Evolutionary conservation across 2,888 invertebrate genomes (phyloP).

Genomic region (Nemapogon koenigi): DNA sequence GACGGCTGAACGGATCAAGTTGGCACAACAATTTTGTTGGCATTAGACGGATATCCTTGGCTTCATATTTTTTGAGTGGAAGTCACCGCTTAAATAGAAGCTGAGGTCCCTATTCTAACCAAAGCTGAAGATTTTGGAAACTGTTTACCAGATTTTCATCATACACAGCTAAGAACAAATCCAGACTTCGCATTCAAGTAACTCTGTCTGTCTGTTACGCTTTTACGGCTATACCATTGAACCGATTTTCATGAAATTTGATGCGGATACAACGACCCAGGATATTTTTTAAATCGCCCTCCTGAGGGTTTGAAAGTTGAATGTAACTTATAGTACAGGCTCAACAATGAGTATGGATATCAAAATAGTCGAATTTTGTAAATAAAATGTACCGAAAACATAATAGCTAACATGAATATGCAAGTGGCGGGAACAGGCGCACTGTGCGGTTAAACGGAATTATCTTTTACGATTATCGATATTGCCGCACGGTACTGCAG

Average conservation of each 20-base stretch:
- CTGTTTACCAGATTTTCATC: too few species aligned
- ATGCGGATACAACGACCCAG: background rate
- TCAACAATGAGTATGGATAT: background rate
- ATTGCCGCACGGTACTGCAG: slow-evolving; percentile 8
- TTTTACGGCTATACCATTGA: background rate
- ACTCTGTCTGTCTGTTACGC: background rate
- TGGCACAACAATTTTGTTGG: too few species aligned
- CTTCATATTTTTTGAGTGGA: too few species aligned
- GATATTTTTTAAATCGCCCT: too few species aligned
- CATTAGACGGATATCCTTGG: too few species aligned
- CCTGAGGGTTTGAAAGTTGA: background rate
- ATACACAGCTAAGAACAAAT: too few species aligned
- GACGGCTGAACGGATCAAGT: too few species aligned
- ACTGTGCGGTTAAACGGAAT: slow-evolving; percentile 16
- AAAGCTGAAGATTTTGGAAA: too few species aligned
- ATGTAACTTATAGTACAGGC: background rate
- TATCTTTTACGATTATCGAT: slow-evolving; percentile 31
- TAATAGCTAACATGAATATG: slow-evolving; percentile 7
- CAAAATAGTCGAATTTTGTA: slow-evolving; percentile 3
- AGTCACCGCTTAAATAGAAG: too few species aligned
- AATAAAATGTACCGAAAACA: slow-evolving; percentile 2
- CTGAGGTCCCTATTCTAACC: too few species aligned
- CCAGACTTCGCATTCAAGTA: background rate
- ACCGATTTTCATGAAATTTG: background rate
- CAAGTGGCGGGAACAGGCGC: slow-evolving; percentile 1